These are phyloP conservation scores for Troilus luridus DNA, from an alignment of 2,888 invertebrate species.

Conservation along the genomic window DNA sequence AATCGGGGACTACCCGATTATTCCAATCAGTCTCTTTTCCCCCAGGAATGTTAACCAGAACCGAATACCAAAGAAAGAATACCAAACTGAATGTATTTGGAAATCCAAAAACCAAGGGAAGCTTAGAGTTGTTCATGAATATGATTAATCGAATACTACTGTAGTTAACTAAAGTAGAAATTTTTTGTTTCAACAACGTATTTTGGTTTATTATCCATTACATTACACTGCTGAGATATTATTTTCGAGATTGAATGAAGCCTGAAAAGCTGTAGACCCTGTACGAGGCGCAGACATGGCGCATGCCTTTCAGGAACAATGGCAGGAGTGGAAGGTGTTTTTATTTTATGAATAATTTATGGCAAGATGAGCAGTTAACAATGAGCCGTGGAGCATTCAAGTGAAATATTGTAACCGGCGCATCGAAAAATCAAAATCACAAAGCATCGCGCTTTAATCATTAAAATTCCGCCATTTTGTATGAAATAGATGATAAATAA, in stretches of 20 bases:
- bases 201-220: neutral
- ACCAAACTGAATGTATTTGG: too few relatives aligned
- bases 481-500: neutral
- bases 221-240: neutral
- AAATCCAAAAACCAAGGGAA: too few relatives aligned
- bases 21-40: too few relatives aligned
- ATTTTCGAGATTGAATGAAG: neutral
- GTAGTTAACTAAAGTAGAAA: too few relatives aligned
- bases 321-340: conserved; percentile 46
- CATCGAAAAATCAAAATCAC: neutral
- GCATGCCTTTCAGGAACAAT: conserved; percentile 3
- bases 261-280: neutral
- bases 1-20: too few relatives aligned
- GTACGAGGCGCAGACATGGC: neutral
- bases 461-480: neutral
- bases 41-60: too few relatives aligned
- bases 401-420: neutral
- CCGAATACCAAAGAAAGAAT: too few relatives aligned
- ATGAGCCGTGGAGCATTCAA: neutral
- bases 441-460: neutral
- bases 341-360: conserved; percentile 46
- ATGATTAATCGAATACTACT: too few relatives aligned
- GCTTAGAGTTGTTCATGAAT: too few relatives aligned
- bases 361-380: conserved; percentile 23
- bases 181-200: neutral